Conservation (phyloP, 2,113 vertebrate genomes). For the Grammomys surdaster region DNA sequence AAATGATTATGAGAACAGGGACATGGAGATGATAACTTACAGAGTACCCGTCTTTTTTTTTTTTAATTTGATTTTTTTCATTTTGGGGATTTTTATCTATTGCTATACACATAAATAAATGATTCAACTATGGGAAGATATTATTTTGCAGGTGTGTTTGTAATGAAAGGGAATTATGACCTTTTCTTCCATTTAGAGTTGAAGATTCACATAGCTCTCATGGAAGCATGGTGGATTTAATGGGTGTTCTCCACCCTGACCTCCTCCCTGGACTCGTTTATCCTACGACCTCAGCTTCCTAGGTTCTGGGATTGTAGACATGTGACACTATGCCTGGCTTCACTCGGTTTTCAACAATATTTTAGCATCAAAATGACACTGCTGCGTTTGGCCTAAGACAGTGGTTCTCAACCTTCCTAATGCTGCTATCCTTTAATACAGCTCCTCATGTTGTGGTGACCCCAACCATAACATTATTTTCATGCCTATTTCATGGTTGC, state of each 20-base stretch:
- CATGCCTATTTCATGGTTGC: neutral
- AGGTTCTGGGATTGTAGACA: neutral
- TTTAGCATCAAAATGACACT: neutral
- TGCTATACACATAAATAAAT: neutral
- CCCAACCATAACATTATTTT: neutral
- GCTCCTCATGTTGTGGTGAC: neutral
- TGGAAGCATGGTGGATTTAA: neutral
- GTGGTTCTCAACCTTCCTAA: neutral
- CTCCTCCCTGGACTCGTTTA: neutral
- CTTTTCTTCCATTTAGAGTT: neutral
- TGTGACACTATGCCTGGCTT: neutral
- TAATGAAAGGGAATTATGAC: neutral
- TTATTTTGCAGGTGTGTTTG: neutral
- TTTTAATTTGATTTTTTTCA: neutral
- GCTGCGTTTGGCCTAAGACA: neutral
- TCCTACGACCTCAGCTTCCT: neutral
- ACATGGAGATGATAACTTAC: neutral
- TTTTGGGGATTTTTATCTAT: neutral
- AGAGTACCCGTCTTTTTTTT: neutral
- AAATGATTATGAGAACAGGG: neutral
- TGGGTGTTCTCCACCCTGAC: neutral
- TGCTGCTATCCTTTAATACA: neutral
- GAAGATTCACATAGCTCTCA: neutral
- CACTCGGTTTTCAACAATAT: neutral
- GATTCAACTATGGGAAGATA: neutral